Base-by-base conservation (phyloP, 53 echinoderm and acorn worm genomes). In the Paracentrotus lividus region DNA sequence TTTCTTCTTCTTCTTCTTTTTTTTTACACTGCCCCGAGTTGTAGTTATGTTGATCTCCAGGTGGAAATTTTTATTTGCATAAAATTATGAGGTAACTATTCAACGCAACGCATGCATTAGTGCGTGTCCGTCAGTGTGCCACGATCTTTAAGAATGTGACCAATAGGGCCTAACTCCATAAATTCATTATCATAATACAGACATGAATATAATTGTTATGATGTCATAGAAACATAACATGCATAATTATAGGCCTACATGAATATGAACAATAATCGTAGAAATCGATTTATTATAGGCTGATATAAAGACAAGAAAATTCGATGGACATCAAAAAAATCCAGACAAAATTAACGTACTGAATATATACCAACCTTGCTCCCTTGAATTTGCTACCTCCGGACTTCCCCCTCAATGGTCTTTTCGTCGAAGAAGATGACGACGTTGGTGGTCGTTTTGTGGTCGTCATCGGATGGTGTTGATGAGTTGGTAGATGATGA, bases 351-450 rank as follows among this genome's bases (percentile, higher is more conserved):
- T 52, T 1, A 9, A 52, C n/a, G n/a, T n/a, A 31, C 64, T 7
- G 12, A n/a, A 3, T 85, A 72, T 20, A 72, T 91, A 23, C 91
- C 10, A 67, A 91, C 91, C 84, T 77, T 57, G 57, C 9, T 55
- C 42, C 92, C 40, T 56, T 78, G 57, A 23, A 24, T 58, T 78
- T 77, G 58, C 57, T 92, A 3, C 78, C 81, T 32, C 92, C 92
- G 78, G 92, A 92, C 38, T 56, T 92, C 92, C 81, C 92, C 16
- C 92, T 55, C 81, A 44, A 20, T 40, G 92, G 56, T 51, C 92
- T 77, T 57, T 56, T 92, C 55, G 76, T 45, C 14, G 91, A 75
- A 3, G 90, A 90, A 13, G 90, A 64, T 13, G 90, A 67, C 32
- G 92, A 27, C 58, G 77, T 78, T 0, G 81, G 55, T 53, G 56